These are phyloP conservation scores for Pollicipes pollicipes DNA, from an alignment of 1,140 invertebrate species.

Conservation along the genomic window DNA sequence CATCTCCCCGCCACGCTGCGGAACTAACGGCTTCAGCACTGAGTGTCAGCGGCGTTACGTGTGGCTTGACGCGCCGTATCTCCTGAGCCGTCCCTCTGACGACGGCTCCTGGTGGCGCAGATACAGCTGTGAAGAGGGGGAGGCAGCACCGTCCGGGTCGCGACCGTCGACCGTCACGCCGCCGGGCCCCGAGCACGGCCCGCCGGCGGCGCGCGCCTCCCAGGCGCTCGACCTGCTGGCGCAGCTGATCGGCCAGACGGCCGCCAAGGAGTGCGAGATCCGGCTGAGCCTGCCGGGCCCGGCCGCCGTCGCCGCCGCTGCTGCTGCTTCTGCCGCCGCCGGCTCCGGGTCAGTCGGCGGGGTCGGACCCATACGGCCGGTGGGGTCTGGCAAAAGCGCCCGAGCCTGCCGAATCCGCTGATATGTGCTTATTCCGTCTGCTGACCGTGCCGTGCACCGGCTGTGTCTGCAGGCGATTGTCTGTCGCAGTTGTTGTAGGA, in stretches of 20 bases:
- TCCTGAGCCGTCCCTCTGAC: background rate
- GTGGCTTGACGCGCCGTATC: no score
- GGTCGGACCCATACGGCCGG: no score
- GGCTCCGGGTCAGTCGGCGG: background rate
- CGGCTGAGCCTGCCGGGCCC: background rate
- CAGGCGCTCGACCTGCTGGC: conserved; percentile 8
- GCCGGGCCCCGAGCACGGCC: background rate
- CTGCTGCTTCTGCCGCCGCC: background rate
- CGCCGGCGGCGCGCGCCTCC: background rate
- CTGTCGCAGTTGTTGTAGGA: no score
- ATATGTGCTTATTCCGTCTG: no score
- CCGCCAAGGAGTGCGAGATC: background rate
- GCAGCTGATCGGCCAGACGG: conserved; percentile 6
- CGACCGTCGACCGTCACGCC: background rate
- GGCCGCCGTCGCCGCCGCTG: background rate
- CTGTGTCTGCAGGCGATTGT: no score
- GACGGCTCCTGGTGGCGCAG: background rate
- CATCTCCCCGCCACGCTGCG: no score
- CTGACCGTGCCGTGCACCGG: no score
- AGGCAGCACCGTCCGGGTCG: background rate
- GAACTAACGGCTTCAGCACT: no score
- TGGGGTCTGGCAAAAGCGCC: no score
- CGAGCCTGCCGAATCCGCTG: no score
- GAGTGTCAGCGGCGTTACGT: no score
- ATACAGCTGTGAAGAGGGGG: background rate